These are phyloP conservation scores for Nemotelus nigrinus DNA, from an alignment of 2,888 invertebrate species.

Conservation along the genomic window DNA sequence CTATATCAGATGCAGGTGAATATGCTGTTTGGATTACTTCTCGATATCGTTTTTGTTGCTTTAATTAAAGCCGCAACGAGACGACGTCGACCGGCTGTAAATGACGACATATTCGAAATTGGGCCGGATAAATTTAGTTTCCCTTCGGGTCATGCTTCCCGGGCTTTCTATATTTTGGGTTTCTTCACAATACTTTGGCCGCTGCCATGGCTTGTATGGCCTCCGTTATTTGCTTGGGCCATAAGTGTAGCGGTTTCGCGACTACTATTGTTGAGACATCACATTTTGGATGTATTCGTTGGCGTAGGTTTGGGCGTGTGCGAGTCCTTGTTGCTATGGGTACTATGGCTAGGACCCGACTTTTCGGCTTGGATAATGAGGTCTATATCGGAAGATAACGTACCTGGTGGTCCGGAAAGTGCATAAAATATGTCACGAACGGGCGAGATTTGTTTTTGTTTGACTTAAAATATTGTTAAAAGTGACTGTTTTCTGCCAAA, in stretches of 20 bases:
- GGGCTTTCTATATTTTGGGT: conserved; percentile 79
- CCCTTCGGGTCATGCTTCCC: conserved; percentile 93
- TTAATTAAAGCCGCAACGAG: conserved; percentile 80
- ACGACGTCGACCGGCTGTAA: conserved; percentile 78
- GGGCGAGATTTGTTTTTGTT: too few species aligned
- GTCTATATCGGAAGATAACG: conserved; percentile 57
- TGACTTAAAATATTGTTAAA: neutral
- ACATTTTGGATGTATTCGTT: conserved; percentile 82
- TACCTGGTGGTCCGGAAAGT: conserved; percentile 54
- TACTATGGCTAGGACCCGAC: conserved; percentile 76
- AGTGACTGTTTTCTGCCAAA: conserved; percentile 15
- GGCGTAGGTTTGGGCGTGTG: conserved; percentile 79
- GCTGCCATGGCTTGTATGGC: conserved; percentile 69
- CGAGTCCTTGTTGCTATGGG: conserved; percentile 72
- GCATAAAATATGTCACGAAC: neutral
- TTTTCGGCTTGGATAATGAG: conserved; percentile 64
- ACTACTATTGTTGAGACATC: conserved; percentile 85
- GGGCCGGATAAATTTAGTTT: conserved; percentile 91
- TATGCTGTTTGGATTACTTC: conserved; percentile 78
- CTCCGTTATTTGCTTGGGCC: conserved; percentile 79
- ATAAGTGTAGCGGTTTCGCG: conserved; percentile 80
- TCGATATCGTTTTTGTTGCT: conserved; percentile 83
- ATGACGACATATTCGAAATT: conserved; percentile 74
- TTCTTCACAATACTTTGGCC: conserved; percentile 77
- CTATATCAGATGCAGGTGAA: conserved; percentile 87